These are phyloP conservation scores for Gastracanthus pulcherrimus DNA, from an alignment of 2,888 invertebrate genomes.

Conservation along the genomic window DNA sequence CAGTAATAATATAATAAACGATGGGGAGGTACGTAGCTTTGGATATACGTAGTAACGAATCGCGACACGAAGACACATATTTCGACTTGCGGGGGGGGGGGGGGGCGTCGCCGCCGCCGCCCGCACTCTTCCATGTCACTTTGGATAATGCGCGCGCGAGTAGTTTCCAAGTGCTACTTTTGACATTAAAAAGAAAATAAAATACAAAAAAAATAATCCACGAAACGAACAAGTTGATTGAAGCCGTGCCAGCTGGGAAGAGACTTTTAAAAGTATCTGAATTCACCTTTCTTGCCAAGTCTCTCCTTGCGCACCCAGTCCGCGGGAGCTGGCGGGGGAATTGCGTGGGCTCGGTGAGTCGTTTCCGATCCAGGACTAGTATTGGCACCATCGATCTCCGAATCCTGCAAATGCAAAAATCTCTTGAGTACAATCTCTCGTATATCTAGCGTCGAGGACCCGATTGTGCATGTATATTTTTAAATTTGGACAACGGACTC, in stretches of 20 bases:
- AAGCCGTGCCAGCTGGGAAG: slow-evolving; percentile 35
- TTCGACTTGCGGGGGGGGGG: slow-evolving; percentile 1
- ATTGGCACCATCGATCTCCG: slow-evolving; percentile 75
- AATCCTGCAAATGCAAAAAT: slow-evolving; percentile 67
- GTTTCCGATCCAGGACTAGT: slow-evolving; percentile 77
- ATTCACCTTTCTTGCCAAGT: slow-evolving; percentile 96
- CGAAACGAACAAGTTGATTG: slow-evolving; percentile 14
- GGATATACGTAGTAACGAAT: slow-evolving; percentile 54
- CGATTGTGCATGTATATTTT: too few species aligned
- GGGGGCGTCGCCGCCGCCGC: too few species aligned
- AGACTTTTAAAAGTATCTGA: slow-evolving; percentile 89
- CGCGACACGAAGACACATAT: slow-evolving; percentile 26
- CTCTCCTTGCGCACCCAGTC: slow-evolving; percentile 93
- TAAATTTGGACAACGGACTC: too few species aligned
- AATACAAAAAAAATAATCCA: slow-evolving; percentile 17
- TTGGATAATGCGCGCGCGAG: slow-evolving; percentile 29
- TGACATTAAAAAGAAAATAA: background rate
- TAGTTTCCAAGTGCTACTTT: slow-evolving; percentile 41
- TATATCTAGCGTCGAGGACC: too few species aligned
- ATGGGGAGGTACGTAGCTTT: slow-evolving; percentile 56
- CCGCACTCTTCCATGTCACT: slow-evolving; percentile 1
- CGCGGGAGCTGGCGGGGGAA: slow-evolving; percentile 82
- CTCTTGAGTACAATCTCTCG: too few species aligned
- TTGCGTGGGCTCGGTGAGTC: slow-evolving; percentile 75
- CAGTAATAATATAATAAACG: slow-evolving; percentile 41